Percentiles rank a stretch among this genome's conserved stretches.
Evolutionary conservation across 2,113 vertebrate species (phyloP).

Genomic region (Falcunculus frontatus): DNA sequence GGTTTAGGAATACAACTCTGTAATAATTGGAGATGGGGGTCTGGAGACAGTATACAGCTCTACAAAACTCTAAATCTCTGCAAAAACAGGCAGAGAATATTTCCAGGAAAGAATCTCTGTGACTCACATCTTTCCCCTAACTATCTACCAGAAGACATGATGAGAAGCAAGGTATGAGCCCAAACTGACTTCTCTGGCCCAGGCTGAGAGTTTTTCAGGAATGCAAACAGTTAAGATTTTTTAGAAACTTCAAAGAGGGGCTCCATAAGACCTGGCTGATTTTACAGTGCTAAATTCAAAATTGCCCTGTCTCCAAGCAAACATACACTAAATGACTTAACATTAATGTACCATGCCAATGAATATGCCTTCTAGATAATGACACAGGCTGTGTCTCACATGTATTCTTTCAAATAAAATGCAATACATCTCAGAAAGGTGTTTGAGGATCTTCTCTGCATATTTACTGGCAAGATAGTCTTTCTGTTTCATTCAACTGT

Average conservation of each 20-base stretch:
- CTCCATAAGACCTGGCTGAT: background rate
- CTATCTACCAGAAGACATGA: background rate
- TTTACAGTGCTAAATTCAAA: background rate
- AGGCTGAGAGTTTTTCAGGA: background rate
- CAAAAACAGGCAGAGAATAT: background rate
- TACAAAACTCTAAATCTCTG: background rate
- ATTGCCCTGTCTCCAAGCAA: background rate
- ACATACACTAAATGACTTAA: background rate
- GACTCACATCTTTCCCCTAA: background rate
- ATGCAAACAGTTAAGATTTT: background rate
- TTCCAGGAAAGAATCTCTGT: background rate
- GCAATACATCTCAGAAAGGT: background rate
- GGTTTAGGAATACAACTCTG: background rate
- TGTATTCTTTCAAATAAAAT: background rate
- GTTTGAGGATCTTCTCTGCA: background rate
- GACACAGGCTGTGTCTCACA: background rate
- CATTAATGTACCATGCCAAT: background rate
- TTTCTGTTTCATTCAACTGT: background rate
- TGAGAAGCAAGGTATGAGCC: background rate
- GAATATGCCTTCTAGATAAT: background rate
- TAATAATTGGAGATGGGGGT: background rate
- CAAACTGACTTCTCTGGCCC: background rate
- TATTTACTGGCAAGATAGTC: background rate
- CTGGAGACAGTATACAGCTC: background rate
- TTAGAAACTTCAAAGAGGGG: background rate